These are phyloP conservation scores for Sporophila hypoxantha DNA, from an alignment of 2,113 vertebrate genomes.

Conservation along the genomic window DNA sequence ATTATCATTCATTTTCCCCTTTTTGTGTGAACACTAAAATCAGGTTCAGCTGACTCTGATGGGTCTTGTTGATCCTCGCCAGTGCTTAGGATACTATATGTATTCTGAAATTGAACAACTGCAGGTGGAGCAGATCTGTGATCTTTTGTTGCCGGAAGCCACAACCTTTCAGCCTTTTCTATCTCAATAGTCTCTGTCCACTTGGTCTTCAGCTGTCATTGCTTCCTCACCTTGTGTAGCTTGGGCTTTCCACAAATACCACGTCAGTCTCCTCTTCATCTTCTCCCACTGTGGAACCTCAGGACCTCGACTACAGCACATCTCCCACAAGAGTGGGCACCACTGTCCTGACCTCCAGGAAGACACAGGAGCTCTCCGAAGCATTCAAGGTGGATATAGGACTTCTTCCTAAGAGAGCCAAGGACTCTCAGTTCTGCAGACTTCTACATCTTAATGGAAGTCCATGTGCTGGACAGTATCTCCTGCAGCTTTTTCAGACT, in stretches of 20 bases:
- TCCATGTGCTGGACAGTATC: neutral
- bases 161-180: neutral
- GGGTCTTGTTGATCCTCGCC: neutral
- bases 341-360: neutral
- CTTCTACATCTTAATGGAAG: neutral
- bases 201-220: neutral
- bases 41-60: neutral
- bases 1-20: neutral
- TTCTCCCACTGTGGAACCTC: neutral
- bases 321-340: neutral
- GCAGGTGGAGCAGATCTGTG: neutral
- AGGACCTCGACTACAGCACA: neutral
- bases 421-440: neutral
- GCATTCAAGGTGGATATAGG: neutral
- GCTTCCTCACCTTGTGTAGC: neutral
- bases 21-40: neutral
- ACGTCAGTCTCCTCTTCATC: neutral
- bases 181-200: neutral
- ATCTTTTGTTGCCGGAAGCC: neutral
- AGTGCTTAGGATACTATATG: neutral
- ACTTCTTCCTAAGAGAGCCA: neutral
- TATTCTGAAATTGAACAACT: neutral
- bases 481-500: neutral
- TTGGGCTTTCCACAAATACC: neutral
- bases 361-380: neutral